Conservation (phyloP, 1,140 invertebrate genomes). For the Drosophila quadrilineata region DNA sequence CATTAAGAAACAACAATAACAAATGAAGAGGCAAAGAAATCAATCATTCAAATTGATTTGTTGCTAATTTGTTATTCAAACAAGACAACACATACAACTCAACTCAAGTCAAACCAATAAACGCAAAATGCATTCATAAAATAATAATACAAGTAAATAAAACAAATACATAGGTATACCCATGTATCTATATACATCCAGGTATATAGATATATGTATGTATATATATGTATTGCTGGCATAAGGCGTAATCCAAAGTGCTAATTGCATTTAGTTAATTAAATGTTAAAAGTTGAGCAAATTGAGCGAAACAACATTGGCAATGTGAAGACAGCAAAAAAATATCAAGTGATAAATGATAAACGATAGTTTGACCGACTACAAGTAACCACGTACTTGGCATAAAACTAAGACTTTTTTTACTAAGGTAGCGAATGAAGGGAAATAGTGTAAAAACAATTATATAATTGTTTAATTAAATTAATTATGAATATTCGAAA, state of each 20-base stretch:
- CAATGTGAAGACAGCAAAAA: constrained; percentile 17
- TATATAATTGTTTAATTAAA: too few species aligned
- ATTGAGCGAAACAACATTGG: constrained; percentile 35
- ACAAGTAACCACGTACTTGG: not conserved
- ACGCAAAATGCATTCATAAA: constrained; percentile 52
- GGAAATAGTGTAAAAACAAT: too few species aligned
- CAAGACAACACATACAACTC: constrained; percentile 29
- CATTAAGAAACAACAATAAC: too few species aligned
- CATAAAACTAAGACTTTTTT: not conserved
- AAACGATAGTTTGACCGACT: not conserved
- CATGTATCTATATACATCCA: not conserved
- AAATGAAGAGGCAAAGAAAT: constrained; percentile 62
- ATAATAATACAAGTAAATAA: constrained; percentile 36
- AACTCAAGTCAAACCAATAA: constrained; percentile 37
- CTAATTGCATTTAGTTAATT: constrained; percentile 70
- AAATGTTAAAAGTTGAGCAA: constrained; percentile 70
- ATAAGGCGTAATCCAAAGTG: constrained; percentile 59
- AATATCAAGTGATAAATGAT: not conserved
- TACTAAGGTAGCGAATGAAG: too few species aligned
- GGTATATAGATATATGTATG: not conserved
- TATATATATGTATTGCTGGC: constrained; percentile 20
- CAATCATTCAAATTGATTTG: constrained; percentile 77
- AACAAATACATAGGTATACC: constrained; percentile 24
- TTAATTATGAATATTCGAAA: too few species aligned
- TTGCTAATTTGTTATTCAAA: constrained; percentile 76